phyloP scores from a whole-genome alignment of 2,797 vertebrate species.

The Malacoctenus gilli region DNA sequence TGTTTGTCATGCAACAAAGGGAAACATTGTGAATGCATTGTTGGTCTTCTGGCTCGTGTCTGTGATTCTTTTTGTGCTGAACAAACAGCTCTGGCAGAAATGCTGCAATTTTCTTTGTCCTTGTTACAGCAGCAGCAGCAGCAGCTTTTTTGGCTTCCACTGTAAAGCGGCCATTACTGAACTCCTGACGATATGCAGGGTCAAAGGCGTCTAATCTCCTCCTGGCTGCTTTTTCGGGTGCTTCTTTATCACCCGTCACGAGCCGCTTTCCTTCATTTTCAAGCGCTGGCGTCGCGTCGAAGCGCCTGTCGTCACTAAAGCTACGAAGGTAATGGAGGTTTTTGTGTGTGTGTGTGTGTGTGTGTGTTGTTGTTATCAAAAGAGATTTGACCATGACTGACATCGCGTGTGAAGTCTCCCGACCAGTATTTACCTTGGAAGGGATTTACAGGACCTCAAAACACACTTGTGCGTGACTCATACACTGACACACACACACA shows the following conservation, averaged over 20 bases:
- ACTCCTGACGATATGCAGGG: slow-evolving; percentile 23
- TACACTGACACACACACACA: slow-evolving; percentile 13
- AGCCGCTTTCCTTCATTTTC: slow-evolving; percentile 4
- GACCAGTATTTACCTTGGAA: too few relatives aligned
- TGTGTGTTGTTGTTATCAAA: too few relatives aligned
- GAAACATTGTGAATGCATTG: slow-evolving; percentile 26
- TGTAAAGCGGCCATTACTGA: slow-evolving; percentile 4
- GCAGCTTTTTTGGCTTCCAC: slow-evolving; percentile 12
- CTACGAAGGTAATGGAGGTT: neutral
- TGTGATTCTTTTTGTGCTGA: slow-evolving; percentile 9
- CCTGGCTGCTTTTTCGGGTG: neutral
- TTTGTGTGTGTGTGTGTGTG: too few relatives aligned
- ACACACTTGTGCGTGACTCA: neutral
- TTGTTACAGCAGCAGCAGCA: slow-evolving; percentile 11
- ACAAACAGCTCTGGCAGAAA: slow-evolving; percentile 16
- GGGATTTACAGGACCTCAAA: too few relatives aligned
- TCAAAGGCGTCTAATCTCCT: slow-evolving; percentile 12
- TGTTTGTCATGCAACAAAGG: slow-evolving; percentile 30
- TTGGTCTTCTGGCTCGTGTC: slow-evolving; percentile 23
- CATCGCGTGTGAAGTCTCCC: too few relatives aligned
- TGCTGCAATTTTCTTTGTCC: neutral
- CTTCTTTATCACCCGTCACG: slow-evolving; percentile 21
- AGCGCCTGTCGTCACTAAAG: slow-evolving; percentile 1
- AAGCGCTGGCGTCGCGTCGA: slow-evolving; percentile 8
- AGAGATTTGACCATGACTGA: too few relatives aligned